Base-by-base conservation (phyloP, 2,797 vertebrate species). In the Gymnocypris eckloni region DNA sequence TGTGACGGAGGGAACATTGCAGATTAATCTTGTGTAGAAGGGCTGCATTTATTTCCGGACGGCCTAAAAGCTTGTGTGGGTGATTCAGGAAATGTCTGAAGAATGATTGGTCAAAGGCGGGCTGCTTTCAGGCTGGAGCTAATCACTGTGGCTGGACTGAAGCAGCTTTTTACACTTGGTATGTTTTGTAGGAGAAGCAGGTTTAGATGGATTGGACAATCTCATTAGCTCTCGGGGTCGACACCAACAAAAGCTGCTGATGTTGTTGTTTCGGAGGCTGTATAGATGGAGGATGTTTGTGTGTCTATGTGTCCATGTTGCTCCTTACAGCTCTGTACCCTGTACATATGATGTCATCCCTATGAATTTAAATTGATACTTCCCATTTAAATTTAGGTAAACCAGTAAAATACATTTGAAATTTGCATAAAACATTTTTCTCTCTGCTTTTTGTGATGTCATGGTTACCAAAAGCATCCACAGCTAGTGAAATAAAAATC, bases 141-240 rank as follows among this genome's bases (percentile, higher is more conserved):
- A 85, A 89, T 88, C 79, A 88, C 88, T 84, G 76, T 56, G 75
- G 87, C n/a, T 16, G 79, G 75, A 86, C 70, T 77, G 84, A 86
- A 86, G 84, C 39, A 52, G 70, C 73, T 76, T 85, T 81, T 71
- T 77, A 37, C 73, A 84, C 69, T 72, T 69, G 33, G 37, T 81
- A 76, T 81, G 77, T 83, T 86, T 83, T 78, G 81, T 37, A 39
- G 4, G 16, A 81, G 70, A 54, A 9, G 81, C 71, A 69, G 86
- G 20, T 56, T 75, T 22, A 5, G 80, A 89, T 81, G 64, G 71
- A 87, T 83, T 71, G 41, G 52, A 41, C 28, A 41, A 87, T 87
- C 81, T 86, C 86, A 84, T 80, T 71, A 76, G 22, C 61, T 37
- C 28, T 82, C 16, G 0, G 48, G 41, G 88, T 71, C 22, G 79